Base-by-base conservation (phyloP, 2,113 vertebrate genomes). In the Nyctibius bracteatus region DNA sequence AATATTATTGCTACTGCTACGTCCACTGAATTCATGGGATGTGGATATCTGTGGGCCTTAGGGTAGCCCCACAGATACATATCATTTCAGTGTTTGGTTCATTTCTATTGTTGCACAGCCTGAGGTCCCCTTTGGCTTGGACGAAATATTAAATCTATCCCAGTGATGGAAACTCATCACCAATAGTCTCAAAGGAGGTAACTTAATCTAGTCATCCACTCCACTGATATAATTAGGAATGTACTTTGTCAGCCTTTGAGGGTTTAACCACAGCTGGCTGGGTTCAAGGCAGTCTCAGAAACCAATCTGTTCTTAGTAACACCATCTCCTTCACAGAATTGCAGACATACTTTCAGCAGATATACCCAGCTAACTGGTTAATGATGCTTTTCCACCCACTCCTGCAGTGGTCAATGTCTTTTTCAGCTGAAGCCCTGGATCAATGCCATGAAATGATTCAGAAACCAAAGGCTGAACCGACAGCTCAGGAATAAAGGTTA, bases 191-290 rank as follows among this genome's bases (percentile, higher is more conserved):
- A 92, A 78, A 96, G 41, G 66, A 87, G 57, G 93, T 87, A 97
- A 96, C 62, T 88, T 81, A 94, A 97, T 97, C 96, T 87, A 86
- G 67, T 75, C 5, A 3, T 75, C 77, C 74, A 85, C 61, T 96
- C 92, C 82, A 55, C 71, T 77, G 94, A 94, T 86, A 95, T 67
- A 96, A 95, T 81, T 46, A 94, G 80, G 67, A 96, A 97, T 96
- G 80, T 79, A 89, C 96, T 96, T 85, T 90, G 91, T 85, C 90
- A 97, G 94, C 92, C 93, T 94, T 72, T 85, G 46, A 24, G 63
- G 88, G 52, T 93, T 97, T 97, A 97, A 93, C 51, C 95, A 85
- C 85, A 97, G 98, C 96, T 94, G 96, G 91, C 70, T 94, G 85
- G 57, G 75, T 90, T 59, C 73, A 90, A 95, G 91, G 66, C 66